Evolutionary conservation across 1,140 invertebrate species (phyloP).

Genomic region (Drosophila quadrilineata): DNA sequence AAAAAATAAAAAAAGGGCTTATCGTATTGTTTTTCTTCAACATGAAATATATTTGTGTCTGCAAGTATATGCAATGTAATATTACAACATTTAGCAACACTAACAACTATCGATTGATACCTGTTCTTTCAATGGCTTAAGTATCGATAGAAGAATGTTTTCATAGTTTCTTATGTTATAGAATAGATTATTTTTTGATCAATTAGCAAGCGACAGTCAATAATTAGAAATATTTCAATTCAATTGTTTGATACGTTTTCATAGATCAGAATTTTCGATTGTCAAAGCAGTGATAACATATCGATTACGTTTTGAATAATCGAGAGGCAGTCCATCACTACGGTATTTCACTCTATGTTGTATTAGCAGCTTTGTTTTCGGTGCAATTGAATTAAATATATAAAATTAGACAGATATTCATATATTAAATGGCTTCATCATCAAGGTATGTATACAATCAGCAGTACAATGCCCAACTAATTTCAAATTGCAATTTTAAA

Average conservation of each 20-base stretch:
- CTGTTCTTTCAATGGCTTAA: not conserved
- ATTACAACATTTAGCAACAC: conserved; percentile 10
- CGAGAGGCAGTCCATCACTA: conserved; percentile 23
- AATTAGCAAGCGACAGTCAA: too few species aligned
- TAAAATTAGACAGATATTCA: conserved; percentile 15
- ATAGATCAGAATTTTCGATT: too few species aligned
- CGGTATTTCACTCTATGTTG: conserved; percentile 13
- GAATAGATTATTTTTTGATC: too few species aligned
- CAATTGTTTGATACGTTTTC: too few species aligned
- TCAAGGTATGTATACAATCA: conserved; percentile 58
- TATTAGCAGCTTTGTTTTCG: conserved; percentile 14
- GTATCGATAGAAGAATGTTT: not conserved
- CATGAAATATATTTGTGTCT: conserved; percentile 21
- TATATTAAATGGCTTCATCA: conserved; percentile 59
- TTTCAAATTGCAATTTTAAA: conserved; percentile 4
- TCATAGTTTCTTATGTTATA: too few species aligned
- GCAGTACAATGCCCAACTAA: not conserved
- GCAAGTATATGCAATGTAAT: conserved; percentile 7
- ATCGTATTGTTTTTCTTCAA: conserved; percentile 33
- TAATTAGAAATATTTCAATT: too few species aligned
- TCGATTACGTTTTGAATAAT: not conserved
- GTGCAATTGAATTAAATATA: conserved; percentile 7
- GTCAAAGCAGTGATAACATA: too few species aligned
- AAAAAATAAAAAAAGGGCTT: conserved; percentile 18
- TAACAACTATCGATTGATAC: not conserved